These are phyloP conservation scores for Opisthograptis luteolata DNA, from an alignment of 2,888 invertebrate species.

Conservation along the genomic window DNA sequence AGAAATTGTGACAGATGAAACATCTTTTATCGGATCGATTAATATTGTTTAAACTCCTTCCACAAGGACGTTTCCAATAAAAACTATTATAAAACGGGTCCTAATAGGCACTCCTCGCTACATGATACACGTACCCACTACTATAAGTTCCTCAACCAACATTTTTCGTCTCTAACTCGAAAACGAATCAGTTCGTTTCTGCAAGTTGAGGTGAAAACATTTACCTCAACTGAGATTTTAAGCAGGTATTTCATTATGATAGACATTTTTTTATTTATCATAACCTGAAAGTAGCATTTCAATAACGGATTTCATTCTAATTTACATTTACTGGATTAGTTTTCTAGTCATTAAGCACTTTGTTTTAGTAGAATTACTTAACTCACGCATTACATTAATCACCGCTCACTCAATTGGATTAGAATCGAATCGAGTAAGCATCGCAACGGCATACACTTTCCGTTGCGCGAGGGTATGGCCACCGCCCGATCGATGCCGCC, in stretches of 20 bases:
- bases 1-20: no score
- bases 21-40: background rate
- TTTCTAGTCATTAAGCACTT: background rate
- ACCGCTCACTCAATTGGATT: slow-evolving; percentile 13
- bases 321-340: no score
- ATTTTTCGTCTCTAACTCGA: slow-evolving; percentile 5
- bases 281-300: no score
- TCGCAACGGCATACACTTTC: slow-evolving; percentile 56
- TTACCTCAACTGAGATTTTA: no score
- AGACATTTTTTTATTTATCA: no score
- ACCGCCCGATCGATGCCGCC: slow-evolving; percentile 75
- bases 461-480: slow-evolving; percentile 83
- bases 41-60: slow-evolving; percentile 8
- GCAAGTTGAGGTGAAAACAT: no score
- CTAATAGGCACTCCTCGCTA: slow-evolving; percentile 2
- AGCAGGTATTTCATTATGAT: no score
- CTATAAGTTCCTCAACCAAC: slow-evolving; percentile 2
- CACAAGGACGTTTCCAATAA: slow-evolving; percentile 13
- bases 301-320: no score
- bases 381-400: slow-evolving; percentile 15
- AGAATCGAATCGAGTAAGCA: slow-evolving; percentile 30
- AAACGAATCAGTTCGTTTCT: no score
- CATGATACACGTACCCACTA: slow-evolving; percentile 8
- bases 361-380: background rate
- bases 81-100: slow-evolving; percentile 11